Evolutionary conservation across 2,113 vertebrate species (phyloP).

Genomic region (Eulacestoma nigropectus): DNA sequence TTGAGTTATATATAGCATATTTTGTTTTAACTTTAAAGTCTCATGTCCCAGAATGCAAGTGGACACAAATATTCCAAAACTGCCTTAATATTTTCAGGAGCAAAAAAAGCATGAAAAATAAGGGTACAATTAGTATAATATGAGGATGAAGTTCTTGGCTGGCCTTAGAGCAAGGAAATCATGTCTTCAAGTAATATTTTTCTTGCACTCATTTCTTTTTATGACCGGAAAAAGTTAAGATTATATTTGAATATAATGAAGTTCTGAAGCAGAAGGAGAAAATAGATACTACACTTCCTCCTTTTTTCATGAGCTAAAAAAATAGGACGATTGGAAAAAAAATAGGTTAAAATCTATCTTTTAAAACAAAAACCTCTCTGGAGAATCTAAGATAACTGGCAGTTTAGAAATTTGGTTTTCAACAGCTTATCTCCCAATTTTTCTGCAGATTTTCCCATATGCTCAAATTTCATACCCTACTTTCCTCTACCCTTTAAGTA

Average conservation of each 20-base stretch:
- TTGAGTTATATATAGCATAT: neutral
- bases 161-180: neutral
- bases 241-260: neutral
- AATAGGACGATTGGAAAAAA: fast-evolving
- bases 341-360: neutral
- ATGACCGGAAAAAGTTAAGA: neutral
- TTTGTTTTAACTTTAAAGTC: neutral
- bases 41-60: neutral
- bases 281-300: neutral
- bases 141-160: neutral
- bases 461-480: neutral
- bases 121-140: neutral
- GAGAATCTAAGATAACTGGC: neutral
- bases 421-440: neutral
- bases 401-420: neutral
- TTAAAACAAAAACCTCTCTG: neutral
- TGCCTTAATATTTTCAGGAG: neutral
- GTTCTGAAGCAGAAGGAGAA: neutral
- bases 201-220: neutral
- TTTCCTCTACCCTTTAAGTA: neutral
- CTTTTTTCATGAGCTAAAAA: neutral
- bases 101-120: neutral
- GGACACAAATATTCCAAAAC: neutral
- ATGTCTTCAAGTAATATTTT: neutral
- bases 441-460: neutral